Base-by-base conservation (phyloP, 2,888 invertebrate species). In the Lamellibrachia satsuma region DNA sequence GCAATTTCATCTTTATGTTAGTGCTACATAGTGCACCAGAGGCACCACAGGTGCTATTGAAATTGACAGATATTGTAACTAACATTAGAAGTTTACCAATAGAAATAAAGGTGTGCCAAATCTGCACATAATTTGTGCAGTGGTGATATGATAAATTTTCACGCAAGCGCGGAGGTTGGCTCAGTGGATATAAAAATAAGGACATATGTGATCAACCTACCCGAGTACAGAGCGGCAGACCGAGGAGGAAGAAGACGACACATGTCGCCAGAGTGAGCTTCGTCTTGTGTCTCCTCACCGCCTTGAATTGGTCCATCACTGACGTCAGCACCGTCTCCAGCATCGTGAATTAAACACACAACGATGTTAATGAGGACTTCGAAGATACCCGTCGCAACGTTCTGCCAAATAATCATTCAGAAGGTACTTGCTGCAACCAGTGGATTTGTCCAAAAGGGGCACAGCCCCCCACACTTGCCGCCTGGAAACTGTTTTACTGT, bases 321-420 rank as follows among this genome's bases (percentile, higher is more conserved):
- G 96, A 95, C 0, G 96, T 97, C 92, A 96, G 93, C 9, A 97
- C 95, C 39, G 96, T 96, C 94, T 96, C 96, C 92, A 96, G 94
- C 92, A 95, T 95, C 7, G 96, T 96, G 94, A 97, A 97, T 96
- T 96, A 94, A 52, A 39, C 91, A 91, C 55, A 51, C 22, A 1
- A 11, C 52, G 52, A 91, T 22, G 52, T 52, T 52, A 57, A 22
- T 91, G 27, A 91, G 39, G 91, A 52, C 4, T 27, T 22, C 91
- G 57, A 57, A 11, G 15, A 75, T 75, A 22, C 22, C 75, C 75
- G 22, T 3, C n/a, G 22, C 22, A 75, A 3, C 75, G 22, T n/a
- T 75, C 75, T 75, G 6, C 22, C 22, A 22, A 75, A 22, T 22
- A 22, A 75, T n/a, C 15, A 75, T 22, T 39, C 39, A 39, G 39